phyloP scores from a whole-genome alignment of 2,888 invertebrate species.

The Clistopyga incitator region DNA sequence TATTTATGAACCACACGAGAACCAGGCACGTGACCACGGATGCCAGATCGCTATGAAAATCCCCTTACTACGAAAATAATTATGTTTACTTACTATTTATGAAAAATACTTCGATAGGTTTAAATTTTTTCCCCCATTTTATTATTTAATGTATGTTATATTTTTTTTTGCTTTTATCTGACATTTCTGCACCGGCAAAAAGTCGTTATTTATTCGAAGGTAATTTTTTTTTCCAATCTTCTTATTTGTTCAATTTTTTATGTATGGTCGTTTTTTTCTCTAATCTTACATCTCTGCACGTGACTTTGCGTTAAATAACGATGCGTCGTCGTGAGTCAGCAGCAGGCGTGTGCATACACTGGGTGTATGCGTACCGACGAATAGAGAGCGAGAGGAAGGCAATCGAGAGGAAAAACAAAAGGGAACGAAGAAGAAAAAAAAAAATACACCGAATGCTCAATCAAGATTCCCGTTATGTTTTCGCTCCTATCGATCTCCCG shows the following conservation, averaged over 20 bases:
- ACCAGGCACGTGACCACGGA: neutral
- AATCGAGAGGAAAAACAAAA: conserved; percentile 34
- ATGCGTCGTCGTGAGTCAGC: conserved; percentile 57
- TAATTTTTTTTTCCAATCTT: neutral
- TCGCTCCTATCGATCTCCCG: conserved; percentile 58
- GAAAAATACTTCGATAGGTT: no score
- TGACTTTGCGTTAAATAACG: conserved; percentile 42
- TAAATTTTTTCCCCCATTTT: no score
- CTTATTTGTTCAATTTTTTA: neutral
- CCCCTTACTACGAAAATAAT: neutral
- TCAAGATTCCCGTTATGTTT: conserved; percentile 64
- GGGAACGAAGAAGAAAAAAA: conserved; percentile 16
- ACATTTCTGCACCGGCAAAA: no score
- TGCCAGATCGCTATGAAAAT: neutral
- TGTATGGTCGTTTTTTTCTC: neutral
- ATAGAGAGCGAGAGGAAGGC: conserved; percentile 49
- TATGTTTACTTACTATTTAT: neutral
- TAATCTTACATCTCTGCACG: conserved; percentile 16
- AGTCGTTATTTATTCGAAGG: neutral
- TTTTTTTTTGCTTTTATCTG: no score
- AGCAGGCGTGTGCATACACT: conserved; percentile 35
- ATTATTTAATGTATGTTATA: no score
- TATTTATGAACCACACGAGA: neutral
- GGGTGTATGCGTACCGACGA: conserved; percentile 22
- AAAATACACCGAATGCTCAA: conserved; percentile 56